A percentile compares a stretch with the other conserved stretches of the same genome.
phyloP scores from a whole-genome alignment of 2,888 invertebrate species.

The Holacanthella duospinosa region DNA sequence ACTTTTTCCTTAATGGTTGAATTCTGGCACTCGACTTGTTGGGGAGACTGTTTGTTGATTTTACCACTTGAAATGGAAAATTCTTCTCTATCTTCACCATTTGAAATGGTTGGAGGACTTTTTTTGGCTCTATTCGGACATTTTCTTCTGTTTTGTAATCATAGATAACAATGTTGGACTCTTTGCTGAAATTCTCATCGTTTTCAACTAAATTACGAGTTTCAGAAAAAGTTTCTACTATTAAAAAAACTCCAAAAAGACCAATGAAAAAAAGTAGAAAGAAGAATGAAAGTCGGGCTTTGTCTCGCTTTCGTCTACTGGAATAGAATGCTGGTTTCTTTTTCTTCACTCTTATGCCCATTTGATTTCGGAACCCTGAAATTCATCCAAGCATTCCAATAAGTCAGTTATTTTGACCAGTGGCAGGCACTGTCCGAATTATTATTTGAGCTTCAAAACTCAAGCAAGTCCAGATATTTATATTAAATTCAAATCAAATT shows the following conservation, averaged over 20 bases:
- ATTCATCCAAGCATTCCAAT: not conserved
- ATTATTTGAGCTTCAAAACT: too few relatives aligned
- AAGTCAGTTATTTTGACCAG: too few relatives aligned
- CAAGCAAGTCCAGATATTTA: too few relatives aligned
- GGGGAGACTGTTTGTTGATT: constrained; percentile 9
- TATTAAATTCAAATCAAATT: too few relatives aligned
- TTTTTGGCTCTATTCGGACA: not conserved
- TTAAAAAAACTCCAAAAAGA: not conserved
- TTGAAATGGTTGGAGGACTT: not conserved
- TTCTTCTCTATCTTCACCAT: too few relatives aligned
- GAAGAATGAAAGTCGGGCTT: not conserved
- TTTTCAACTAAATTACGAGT: not conserved
- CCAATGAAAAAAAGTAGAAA: not conserved
- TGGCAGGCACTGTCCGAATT: too few relatives aligned
- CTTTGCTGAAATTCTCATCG: not conserved
- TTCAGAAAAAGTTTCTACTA: not conserved
- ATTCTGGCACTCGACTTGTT: not conserved
- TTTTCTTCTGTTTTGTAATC: not conserved
- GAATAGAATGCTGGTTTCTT: not conserved
- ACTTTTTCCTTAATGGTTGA: not conserved
- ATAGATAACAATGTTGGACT: not conserved
- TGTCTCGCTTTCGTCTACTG: not conserved
- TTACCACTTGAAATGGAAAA: constrained; percentile 22
- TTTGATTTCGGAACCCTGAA: not conserved
- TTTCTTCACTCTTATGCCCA: not conserved